Percentiles rank a stretch among this genome's conserved stretches.
These are phyloP conservation scores for Aleiodes alternator DNA, from an alignment of 2,888 invertebrate genomes.

Conservation along the genomic window DNA sequence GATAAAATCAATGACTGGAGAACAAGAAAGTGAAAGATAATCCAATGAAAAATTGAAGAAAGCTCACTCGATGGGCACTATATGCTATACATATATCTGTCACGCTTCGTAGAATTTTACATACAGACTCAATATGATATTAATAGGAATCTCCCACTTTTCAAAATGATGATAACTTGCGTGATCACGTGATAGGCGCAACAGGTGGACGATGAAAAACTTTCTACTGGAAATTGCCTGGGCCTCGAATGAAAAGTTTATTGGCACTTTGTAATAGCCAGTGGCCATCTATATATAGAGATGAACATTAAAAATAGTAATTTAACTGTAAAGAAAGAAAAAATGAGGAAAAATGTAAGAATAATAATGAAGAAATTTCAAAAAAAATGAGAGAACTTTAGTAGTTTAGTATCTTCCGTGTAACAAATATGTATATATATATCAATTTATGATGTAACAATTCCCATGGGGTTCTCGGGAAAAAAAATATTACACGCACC, in stretches of 20 bases:
- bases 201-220: constrained; percentile 51
- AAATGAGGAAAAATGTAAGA: no score
- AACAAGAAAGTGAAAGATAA: constrained; percentile 24
- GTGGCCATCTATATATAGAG: constrained; percentile 11
- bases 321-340: not conserved
- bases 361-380: not conserved
- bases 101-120: constrained; percentile 36
- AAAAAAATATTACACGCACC: constrained; percentile 13
- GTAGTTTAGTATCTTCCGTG: not conserved
- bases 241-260: constrained; percentile 42
- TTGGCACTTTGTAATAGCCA: constrained; percentile 44
- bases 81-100: constrained; percentile 2
- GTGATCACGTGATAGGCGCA: constrained; percentile 40
- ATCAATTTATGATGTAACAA: constrained; percentile 41
- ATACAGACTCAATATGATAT: constrained; percentile 34
- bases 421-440: not conserved
- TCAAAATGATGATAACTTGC: constrained; percentile 33
- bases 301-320: not conserved
- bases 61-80: constrained; percentile 4
- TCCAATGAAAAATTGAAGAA: constrained; percentile 30
- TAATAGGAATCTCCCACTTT: constrained; percentile 20
- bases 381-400: not conserved
- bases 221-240: constrained; percentile 48
- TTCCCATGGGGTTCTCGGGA: constrained; percentile 9
- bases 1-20: not conserved